Conservation (phyloP, 1,140 invertebrate species). For the Himalopsyche phryganea region DNA sequence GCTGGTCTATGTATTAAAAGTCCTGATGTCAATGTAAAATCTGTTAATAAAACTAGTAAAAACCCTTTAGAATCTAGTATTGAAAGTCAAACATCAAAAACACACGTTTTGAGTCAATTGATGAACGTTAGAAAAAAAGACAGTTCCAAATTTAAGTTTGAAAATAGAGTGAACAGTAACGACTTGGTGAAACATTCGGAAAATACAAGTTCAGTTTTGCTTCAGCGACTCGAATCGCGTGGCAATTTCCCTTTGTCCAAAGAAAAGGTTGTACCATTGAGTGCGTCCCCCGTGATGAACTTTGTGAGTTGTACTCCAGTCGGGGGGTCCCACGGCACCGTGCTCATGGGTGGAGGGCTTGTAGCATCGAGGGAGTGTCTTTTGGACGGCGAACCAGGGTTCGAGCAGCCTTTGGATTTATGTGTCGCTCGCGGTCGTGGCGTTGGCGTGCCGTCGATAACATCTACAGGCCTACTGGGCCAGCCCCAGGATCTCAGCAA, state of each 20-base stretch:
- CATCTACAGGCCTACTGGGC: not conserved
- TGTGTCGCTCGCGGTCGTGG: conserved; percentile 23
- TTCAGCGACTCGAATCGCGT: conserved; percentile 15
- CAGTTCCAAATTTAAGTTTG: conserved; percentile 8
- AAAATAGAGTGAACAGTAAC: conserved; percentile 4
- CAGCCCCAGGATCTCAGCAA: conserved; percentile 31
- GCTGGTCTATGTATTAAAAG: not conserved
- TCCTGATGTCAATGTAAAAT: conserved; percentile 4
- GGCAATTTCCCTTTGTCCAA: not conserved
- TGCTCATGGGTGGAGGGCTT: conserved; percentile 10
- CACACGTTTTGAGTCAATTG: conserved; percentile 38
- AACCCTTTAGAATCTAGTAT: not conserved
- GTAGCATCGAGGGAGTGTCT: conserved; percentile 6
- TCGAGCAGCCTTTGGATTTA: conserved; percentile 29
- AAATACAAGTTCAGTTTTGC: not conserved
- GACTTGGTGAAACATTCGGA: not conserved
- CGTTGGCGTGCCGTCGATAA: not conserved
- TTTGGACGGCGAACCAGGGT: not conserved
- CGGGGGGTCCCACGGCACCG: conserved; percentile 23
- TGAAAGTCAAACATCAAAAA: conserved; percentile 8
- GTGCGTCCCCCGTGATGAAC: conserved; percentile 12
- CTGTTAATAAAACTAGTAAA: not conserved
- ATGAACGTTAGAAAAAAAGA: conserved; percentile 45
- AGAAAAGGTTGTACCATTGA: not conserved
- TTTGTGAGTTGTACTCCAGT: conserved; percentile 26